phyloP scores from a whole-genome alignment of 2,888 invertebrate species.

The Orchesellides sinensis region DNA sequence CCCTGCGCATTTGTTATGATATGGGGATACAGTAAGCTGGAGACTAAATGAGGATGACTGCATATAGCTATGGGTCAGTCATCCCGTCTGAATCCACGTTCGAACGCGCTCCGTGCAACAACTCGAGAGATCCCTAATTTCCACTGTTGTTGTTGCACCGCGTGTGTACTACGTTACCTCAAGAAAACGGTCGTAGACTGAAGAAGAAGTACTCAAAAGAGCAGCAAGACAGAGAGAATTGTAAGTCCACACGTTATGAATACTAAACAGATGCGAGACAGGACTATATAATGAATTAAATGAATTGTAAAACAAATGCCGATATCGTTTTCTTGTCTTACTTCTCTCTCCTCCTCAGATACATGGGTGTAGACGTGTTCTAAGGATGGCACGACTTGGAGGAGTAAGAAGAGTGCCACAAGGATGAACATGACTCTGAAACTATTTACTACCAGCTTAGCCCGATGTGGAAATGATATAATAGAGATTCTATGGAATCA shows the following conservation, averaged over 20 bases:
- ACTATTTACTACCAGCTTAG: too few species aligned
- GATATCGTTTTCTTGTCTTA: slow-evolving; percentile 55
- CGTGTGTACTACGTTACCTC: not conserved
- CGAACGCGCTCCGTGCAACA: not conserved
- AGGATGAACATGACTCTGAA: not conserved
- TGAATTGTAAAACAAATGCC: slow-evolving; percentile 68
- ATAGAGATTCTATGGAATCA: too few species aligned
- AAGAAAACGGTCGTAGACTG: not conserved
- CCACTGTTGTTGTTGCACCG: slow-evolving; percentile 30
- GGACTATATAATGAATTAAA: slow-evolving; percentile 65
- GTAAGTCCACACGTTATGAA: slow-evolving; percentile 62
- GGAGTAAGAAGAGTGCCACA: not conserved
- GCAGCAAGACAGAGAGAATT: slow-evolving; percentile 39
- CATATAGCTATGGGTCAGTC: slow-evolving; percentile 57
- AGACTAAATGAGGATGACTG: slow-evolving; percentile 24
- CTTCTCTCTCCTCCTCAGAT: not conserved
- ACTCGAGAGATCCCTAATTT: slow-evolving; percentile 8
- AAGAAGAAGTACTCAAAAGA: slow-evolving; percentile 7
- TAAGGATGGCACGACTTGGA: too few species aligned
- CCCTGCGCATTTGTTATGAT: too few species aligned
- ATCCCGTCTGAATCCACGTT: slow-evolving; percentile 31
- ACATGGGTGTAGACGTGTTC: too few species aligned
- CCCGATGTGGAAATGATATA: too few species aligned
- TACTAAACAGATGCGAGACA: slow-evolving; percentile 64
- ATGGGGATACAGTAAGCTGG: too few species aligned